Evolutionary conservation across 2,113 vertebrate genomes (phyloP), one percentile per base, ranked within the genome.

Genomic region (Perca schrenkii): DNA sequence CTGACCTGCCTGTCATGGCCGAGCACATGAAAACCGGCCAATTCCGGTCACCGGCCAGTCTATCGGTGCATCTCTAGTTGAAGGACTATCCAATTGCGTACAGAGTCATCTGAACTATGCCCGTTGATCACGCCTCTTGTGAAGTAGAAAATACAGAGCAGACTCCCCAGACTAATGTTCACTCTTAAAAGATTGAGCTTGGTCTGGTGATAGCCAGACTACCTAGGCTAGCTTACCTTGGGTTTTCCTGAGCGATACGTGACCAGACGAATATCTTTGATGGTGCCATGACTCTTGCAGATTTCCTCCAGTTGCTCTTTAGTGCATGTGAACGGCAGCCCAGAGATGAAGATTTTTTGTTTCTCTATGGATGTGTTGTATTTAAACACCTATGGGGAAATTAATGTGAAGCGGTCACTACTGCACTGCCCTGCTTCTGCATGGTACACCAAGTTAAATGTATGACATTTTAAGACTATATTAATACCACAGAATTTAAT

Each of bases 321-420:
- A 1, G 97, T 98, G 94, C 96, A 98, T 28, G 96, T 96, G 84
- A 97, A 99, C 0, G 98, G 98, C 85, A 99, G 92, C 25, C 98
- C 98, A 0, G 98, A 97, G 88, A 99, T 96, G 60, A 99, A 99
- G 28, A 99, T 93, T 82, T 99, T 99, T 67, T 99, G 98, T 84
- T 97, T 99, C 94, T 99, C 98, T 87, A 99, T 78, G 3, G 95
- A 84, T 0, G 96, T 96, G 91, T 97, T 98, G 86, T 99, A 99
- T 81, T 96, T 97, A 86, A 99, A 99, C 71, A 99, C 96, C 98
- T 99, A 63, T 0, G 53, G 70, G 22, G 34, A 66, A 53, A 91
- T 22, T 15, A 0, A 50, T 0, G 56, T 10, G 4, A 72, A 25
- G 1, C 8, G 3, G 22, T 84, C 7, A 89, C 8, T 6, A 21